These are phyloP conservation scores for Rhinichthys klamathensis DNA, from an alignment of 2,113 vertebrate species.

Conservation along the genomic window DNA sequence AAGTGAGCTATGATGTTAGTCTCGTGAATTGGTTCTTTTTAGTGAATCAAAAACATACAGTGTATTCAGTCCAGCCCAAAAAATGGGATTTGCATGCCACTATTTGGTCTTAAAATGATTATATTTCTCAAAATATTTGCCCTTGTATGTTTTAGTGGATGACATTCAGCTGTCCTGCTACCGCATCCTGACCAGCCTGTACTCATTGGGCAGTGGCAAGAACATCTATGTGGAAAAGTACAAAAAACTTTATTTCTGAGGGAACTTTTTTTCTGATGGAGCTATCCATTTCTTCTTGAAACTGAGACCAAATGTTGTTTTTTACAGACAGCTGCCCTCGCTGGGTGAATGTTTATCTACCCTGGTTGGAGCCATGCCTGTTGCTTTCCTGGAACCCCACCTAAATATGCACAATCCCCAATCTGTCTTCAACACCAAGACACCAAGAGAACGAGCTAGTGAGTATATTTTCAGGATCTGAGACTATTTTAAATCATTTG, in stretches of 20 bases:
- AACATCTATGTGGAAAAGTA: constrained; percentile 96
- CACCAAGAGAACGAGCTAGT: constrained; percentile 92
- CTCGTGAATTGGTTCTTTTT: neutral
- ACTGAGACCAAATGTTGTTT: constrained; percentile 14
- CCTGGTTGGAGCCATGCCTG: constrained; percentile 91
- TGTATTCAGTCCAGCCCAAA: too few species aligned
- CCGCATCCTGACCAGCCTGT: constrained; percentile 89
- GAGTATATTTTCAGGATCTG: constrained; percentile 66
- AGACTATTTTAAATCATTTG: neutral
- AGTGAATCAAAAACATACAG: too few species aligned
- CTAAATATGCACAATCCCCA: constrained; percentile 89
- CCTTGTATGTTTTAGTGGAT: constrained; percentile 79
- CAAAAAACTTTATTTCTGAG: neutral
- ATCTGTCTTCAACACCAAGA: constrained; percentile 97
- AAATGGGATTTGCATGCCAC: neutral
- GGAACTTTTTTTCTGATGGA: neutral
- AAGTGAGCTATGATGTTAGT: constrained; percentile 66
- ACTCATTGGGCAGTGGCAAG: constrained; percentile 91
- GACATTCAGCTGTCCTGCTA: constrained; percentile 97
- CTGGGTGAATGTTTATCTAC: constrained; percentile 93
- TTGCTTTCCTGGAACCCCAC: constrained; percentile 93
- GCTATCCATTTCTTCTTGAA: neutral
- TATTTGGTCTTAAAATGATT: neutral
- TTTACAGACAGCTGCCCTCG: constrained; percentile 87
- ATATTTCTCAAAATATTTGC: too few species aligned